Evolutionary conservation across 2,888 invertebrate genomes (phyloP).

Genomic region (Hydropsyche betteni): DNA sequence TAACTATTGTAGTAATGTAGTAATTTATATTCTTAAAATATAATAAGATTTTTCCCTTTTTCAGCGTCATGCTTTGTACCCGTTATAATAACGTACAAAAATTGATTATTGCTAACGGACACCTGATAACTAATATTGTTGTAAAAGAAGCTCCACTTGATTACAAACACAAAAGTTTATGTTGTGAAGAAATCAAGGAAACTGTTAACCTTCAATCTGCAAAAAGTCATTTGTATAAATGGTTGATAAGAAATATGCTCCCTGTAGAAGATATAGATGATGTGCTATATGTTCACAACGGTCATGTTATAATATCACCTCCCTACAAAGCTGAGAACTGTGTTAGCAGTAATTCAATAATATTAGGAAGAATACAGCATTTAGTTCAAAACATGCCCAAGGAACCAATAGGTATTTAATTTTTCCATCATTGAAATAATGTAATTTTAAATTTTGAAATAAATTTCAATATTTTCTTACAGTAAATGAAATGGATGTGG

Average conservation of each 20-base stretch:
- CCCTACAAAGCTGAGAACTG: constrained; percentile 48
- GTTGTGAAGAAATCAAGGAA: not conserved
- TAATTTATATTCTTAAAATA: no score
- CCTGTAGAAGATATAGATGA: constrained; percentile 47
- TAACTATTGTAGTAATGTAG: no score
- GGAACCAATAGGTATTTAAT: no score
- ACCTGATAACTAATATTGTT: constrained; percentile 37
- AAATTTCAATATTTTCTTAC: no score
- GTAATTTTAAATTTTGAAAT: no score
- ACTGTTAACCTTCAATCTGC: not conserved
- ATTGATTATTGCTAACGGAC: constrained; percentile 42
- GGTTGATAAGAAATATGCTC: constrained; percentile 47
- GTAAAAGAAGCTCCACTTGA: constrained; percentile 35
- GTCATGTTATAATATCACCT: constrained; percentile 43
- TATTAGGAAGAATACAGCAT: constrained; percentile 49
- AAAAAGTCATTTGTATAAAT: constrained; percentile 44
- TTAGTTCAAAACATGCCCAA: constrained; percentile 47
- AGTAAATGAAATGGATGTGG: no score
- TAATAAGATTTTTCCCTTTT: constrained; percentile 2
- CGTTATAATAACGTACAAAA: not conserved
- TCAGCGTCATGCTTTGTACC: constrained; percentile 45
- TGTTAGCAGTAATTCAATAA: constrained; percentile 49
- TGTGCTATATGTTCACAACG: constrained; percentile 44
- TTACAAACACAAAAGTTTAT: constrained; percentile 13
- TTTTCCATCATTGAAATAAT: no score